Percentiles rank a stretch among this genome's conserved stretches.
Evolutionary conservation across 2,113 vertebrate genomes (phyloP).

Genomic region (Bos taurus): DNA sequence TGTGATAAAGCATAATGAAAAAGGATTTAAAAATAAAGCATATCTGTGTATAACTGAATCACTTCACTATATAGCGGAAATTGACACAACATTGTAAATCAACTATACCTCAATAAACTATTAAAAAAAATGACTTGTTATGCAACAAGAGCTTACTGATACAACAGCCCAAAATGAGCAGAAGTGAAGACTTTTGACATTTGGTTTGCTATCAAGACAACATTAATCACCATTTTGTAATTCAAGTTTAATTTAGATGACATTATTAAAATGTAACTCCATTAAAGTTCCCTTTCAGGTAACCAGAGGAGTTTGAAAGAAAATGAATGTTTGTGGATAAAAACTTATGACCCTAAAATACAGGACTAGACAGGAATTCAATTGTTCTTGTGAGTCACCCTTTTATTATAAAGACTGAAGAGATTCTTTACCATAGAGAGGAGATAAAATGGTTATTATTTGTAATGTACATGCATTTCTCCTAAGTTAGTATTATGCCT

Average conservation of each 20-base stretch:
- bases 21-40: background rate
- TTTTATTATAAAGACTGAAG: background rate
- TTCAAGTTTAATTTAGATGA: background rate
- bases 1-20: background rate
- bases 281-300: background rate
- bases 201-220: background rate
- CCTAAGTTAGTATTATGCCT: background rate
- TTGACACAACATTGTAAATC: background rate
- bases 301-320: background rate
- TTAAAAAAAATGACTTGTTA: background rate
- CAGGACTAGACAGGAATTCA: background rate
- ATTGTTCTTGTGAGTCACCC: background rate
- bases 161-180: background rate
- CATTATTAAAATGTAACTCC: background rate
- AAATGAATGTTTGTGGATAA: background rate
- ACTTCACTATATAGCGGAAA: background rate
- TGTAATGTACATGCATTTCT: background rate
- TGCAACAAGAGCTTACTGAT: background rate
- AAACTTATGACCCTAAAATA: background rate
- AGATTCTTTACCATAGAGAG: background rate
- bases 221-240: background rate
- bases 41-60: background rate
- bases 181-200: background rate
- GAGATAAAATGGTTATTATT: background rate
- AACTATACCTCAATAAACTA: background rate